These are phyloP conservation scores for Cepaea nemoralis DNA, from an alignment of 1,140 invertebrate genomes.

Conservation along the genomic window DNA sequence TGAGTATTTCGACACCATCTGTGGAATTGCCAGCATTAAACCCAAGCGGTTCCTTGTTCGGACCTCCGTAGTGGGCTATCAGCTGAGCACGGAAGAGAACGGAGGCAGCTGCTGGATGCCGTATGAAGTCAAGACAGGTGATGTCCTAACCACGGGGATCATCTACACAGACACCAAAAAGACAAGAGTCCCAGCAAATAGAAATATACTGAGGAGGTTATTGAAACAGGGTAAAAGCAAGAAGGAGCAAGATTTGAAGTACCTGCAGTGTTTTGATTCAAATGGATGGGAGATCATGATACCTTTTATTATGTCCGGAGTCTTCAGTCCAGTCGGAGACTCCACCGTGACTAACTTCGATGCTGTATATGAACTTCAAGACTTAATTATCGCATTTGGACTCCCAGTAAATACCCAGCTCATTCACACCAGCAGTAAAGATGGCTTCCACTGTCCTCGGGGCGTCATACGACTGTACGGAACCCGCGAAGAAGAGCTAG, in stretches of 20 bases:
- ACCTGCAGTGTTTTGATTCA: constrained; percentile 64
- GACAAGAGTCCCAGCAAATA: constrained; percentile 39
- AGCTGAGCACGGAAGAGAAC: constrained; percentile 57
- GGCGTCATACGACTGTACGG: constrained; percentile 59
- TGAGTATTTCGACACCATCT: constrained; percentile 67
- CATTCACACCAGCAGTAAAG: constrained; percentile 51
- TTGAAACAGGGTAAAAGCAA: constrained; percentile 54
- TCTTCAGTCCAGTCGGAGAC: constrained; percentile 67
- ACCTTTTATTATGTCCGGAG: constrained; percentile 65
- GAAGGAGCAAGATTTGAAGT: constrained; percentile 64
- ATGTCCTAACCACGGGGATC: constrained; percentile 62
- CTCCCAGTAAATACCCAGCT: constrained; percentile 64
- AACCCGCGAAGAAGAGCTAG: constrained; percentile 55
- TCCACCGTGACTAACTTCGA: constrained; percentile 59
- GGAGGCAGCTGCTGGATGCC: constrained; percentile 63
- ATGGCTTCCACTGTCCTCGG: constrained; percentile 38
- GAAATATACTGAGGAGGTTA: constrained; percentile 57
- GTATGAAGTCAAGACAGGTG: constrained; percentile 60
- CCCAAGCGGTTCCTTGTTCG: constrained; percentile 62
- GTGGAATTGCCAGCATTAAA: constrained; percentile 61
- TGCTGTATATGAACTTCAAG: constrained; percentile 66
- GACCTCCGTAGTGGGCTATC: constrained; percentile 63
- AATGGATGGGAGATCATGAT: constrained; percentile 63
- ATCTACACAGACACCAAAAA: constrained; percentile 67
- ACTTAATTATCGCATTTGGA: constrained; percentile 63